Evolutionary conservation across 2,888 invertebrate genomes (phyloP), one percentile per base, ranked within the genome.

Genomic region (Eilema griseolum): DNA sequence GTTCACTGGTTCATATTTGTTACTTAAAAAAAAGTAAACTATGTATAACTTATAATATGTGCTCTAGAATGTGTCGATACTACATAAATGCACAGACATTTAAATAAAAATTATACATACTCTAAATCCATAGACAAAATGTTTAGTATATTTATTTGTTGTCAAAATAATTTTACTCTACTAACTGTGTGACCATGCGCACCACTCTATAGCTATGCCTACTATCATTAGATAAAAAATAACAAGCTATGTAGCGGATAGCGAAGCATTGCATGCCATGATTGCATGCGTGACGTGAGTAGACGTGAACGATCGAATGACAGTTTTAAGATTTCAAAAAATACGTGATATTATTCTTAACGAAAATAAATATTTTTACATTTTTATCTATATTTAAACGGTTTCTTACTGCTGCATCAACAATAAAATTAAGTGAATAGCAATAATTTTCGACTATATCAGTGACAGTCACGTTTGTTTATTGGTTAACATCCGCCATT

Each of bases 401-500:
- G 86, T 88, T 82, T 76, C 85, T 83, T 83, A 80, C 77, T 80
- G 79, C 77, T 80, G 79, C 80, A 82, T 72, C 80, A 85, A 85
- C 76, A 77, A 78, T 82, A 83, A 88, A 89, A 87, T 83, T 88
- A 89, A 89, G 89, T 90, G 87, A 85, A 80, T 83, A 83, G 74
- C 72, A 83, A 74, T 76, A 84, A 76, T 79, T 88, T 87, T 77
- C 73, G 81, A 86, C 82, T 87, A 62, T 84, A 90, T 85, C 90
- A 88, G 92, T 93, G 92, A 93, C 90, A 92, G 90, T 91, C 93
- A 92, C 93, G 94, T 94, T 94, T 95, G 94, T 94, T 95, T 95
- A 93, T 95, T 94, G 94, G 94, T 94, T 94, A 94, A 90, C 93
- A 94, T 93, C 95, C 95, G 95, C 95, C 95, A 95, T 95, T 95